These are phyloP conservation scores for Sinocyclocheilus anophthalmus DNA, from an alignment of 2,113 vertebrate genomes.

Conservation along the genomic window DNA sequence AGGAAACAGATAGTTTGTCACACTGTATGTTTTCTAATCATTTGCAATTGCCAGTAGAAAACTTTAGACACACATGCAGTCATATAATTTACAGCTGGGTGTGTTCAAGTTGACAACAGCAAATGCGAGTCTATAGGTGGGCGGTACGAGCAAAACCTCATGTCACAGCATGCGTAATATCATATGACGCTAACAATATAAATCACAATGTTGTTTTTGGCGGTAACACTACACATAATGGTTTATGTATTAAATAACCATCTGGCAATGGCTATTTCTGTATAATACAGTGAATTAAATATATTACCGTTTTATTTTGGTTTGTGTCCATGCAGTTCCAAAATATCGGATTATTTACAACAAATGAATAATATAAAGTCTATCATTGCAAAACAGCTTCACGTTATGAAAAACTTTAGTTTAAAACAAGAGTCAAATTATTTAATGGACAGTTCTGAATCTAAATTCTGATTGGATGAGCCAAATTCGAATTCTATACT, in stretches of 20 bases:
- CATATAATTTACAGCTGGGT: slow-evolving; percentile 1
- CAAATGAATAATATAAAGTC: too few species aligned
- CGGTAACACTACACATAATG: too few species aligned
- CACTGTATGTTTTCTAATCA: neutral
- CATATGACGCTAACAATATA: neutral
- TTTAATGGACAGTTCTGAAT: neutral
- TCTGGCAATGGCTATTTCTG: neutral
- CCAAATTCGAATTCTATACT: neutral
- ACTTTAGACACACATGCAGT: neutral
- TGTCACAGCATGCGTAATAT: neutral
- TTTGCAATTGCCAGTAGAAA: neutral
- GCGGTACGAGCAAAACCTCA: neutral
- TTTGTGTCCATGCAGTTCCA: too few species aligned
- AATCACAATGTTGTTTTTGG: neutral
- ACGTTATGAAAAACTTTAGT: neutral
- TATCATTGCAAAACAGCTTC: neutral
- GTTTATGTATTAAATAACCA: neutral
- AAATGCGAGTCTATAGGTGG: neutral
- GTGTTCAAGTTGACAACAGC: neutral
- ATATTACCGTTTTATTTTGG: neutral
- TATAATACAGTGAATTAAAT: neutral
- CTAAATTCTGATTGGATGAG: neutral
- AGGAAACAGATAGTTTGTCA: slow-evolving; percentile 25
- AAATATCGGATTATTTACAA: neutral
- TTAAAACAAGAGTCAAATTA: neutral